Base-by-base conservation (phyloP, 2,113 vertebrate genomes). In the Scortum barcoo region DNA sequence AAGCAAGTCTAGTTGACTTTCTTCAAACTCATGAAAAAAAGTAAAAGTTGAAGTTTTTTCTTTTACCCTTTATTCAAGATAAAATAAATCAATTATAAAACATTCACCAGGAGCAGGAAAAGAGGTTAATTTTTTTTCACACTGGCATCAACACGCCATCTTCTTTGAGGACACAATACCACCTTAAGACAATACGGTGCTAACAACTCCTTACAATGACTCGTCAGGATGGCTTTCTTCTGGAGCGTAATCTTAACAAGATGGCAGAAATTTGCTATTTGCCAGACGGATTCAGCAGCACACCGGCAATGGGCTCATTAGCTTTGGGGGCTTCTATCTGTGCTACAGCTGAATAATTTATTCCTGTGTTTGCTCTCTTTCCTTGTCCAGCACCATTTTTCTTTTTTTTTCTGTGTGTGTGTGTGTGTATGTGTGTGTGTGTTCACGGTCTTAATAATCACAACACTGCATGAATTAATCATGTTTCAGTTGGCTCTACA, bases 321-420 rank as follows among this genome's bases (percentile, higher is more conserved):
- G 86, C 90, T 89, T 91, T 85, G 75, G 72, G 85, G 87, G 86
- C 81, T 88, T 90, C 78, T 78, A 3, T 87, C 74, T 86, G 24
- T 86, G 69, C 57, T 66, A 54, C 57, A 30, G 70, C 79, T 85
- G 78, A 89, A 75, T 84, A 56, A 83, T 82, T 70, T 69, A 76
- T 78, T 86, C 26, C 65, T 72, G 30, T 51, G 22, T 78, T 86
- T 81, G 20, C 67, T 80, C 65, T 80, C 36, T 68, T 79, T 85
- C 28, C 62, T 79, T 68, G 46, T 76, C 57, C 24, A 33, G 33
- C 77, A 86, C 57, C 44, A 16, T 80, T 80, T 69, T 66, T 19
- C 36, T 69, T n/a, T n/a, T n/a, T n/a, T n/a, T n/a, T n/a, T n/a
- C n/a, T n/a, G n/a, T n/a, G n/a, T n/a, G n/a, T n/a, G n/a, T n/a